phyloP scores from a whole-genome alignment of 1,140 invertebrate species.

The Philotrypesis tridentata region DNA sequence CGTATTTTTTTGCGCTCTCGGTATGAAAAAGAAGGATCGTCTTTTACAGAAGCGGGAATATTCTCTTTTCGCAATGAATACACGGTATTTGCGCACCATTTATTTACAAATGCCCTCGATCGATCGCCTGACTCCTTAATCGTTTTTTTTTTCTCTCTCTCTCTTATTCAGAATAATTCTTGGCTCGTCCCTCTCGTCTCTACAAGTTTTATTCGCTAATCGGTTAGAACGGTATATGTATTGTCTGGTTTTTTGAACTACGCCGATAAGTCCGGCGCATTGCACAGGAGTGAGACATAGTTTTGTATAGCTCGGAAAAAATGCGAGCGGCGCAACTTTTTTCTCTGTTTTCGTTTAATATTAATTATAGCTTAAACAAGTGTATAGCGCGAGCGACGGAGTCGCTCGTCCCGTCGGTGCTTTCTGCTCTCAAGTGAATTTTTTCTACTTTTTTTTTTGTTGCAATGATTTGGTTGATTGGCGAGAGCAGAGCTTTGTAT shows the following conservation, averaged over 20 bases:
- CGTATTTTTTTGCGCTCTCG: constrained; percentile 3
- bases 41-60: not conserved
- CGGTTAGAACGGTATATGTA: constrained; percentile 55
- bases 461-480: not conserved
- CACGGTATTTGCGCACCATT: not conserved
- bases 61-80: not conserved
- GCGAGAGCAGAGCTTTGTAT: not conserved
- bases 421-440: not conserved
- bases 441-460: not conserved
- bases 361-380: constrained; percentile 12
- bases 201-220: constrained; percentile 32
- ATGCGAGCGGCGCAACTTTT: not conserved
- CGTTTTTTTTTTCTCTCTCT: not conserved
- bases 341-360: not conserved
- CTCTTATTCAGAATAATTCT: constrained; percentile 40
- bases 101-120: not conserved
- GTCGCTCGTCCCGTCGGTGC: constrained; percentile 29
- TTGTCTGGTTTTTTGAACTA: constrained; percentile 65
- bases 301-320: constrained; percentile 23
- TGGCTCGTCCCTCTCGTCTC: constrained; percentile 13
- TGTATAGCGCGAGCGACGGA: constrained; percentile 29
- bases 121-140: not conserved
- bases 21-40: no score
- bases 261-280: constrained; percentile 45
- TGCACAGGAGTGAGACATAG: constrained; percentile 28